These are phyloP conservation scores for Haliclona indistincta DNA, from an alignment of 37 sponge, comb jelly and placozoan species.

Conservation along the genomic window DNA sequence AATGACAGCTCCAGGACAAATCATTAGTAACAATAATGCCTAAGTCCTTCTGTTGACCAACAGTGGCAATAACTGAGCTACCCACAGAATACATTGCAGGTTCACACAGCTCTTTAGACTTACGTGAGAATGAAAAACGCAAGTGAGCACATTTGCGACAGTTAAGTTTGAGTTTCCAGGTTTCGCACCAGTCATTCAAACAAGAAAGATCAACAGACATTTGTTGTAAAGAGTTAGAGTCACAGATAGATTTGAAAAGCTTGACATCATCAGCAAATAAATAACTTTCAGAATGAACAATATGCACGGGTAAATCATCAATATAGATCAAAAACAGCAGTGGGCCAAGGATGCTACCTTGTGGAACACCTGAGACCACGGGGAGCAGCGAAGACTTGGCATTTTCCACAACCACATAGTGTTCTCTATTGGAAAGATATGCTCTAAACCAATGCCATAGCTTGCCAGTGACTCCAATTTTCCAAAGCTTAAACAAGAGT, in stretches of 20 bases:
- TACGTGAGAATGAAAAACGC: neutral
- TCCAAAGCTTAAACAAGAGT: conserved; percentile 30
- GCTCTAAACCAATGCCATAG: conserved; percentile 7
- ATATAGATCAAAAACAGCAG: conserved; percentile 4
- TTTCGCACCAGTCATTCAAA: neutral
- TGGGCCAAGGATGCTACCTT: conserved; percentile 36
- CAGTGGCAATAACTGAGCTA: neutral
- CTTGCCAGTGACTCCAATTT: conserved; percentile 23
- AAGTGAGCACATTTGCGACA: neutral
- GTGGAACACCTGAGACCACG: conserved; percentile 38
- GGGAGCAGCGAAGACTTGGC: neutral
- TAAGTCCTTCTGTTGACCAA: conserved; percentile 4
- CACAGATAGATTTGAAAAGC: neutral
- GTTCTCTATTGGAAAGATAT: conserved; percentile 5
- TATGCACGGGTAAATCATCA: conserved; percentile 9
- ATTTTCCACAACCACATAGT: neutral
- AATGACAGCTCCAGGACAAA: neutral
- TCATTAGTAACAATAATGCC: neutral
- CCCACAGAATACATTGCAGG: neutral
- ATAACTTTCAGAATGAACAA: neutral
- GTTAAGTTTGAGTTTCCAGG: conserved; percentile 7
- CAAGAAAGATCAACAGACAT: neutral
- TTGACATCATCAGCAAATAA: conserved; percentile 25
- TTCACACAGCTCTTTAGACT: neutral
- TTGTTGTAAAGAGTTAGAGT: neutral